phyloP scores from a whole-genome alignment of 2,113 vertebrate genomes.

The Dasyprocta punctata region DNA sequence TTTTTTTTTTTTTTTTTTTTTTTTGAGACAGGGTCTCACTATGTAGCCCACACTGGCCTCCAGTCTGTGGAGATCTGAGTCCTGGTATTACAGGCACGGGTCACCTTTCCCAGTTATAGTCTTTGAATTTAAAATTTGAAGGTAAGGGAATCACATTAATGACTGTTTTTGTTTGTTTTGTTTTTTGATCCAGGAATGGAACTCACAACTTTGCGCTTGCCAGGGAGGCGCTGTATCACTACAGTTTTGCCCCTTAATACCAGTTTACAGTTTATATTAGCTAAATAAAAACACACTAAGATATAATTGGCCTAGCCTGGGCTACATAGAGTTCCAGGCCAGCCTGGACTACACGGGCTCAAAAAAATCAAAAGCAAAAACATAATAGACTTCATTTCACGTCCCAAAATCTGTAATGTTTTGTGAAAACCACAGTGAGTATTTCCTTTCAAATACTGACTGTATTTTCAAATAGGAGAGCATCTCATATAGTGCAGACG shows the following conservation, averaged over 20 bases:
- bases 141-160: slow-evolving; percentile 4
- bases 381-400: background rate
- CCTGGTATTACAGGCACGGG: background rate
- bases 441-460: slow-evolving; percentile 36
- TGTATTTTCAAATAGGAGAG: slow-evolving; percentile 37
- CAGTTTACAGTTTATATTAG: slow-evolving; percentile 22
- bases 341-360: background rate
- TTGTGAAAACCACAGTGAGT: slow-evolving; percentile 44
- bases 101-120: background rate
- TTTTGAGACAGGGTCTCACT: background rate
- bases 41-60: background rate
- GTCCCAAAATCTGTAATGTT: slow-evolving; percentile 24
- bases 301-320: background rate
- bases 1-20: too few species aligned
- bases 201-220: too few species aligned
- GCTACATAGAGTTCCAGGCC: too few species aligned
- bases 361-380: background rate
- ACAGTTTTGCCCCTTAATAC: background rate
- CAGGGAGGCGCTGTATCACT: too few species aligned
- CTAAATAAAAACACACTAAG: slow-evolving; percentile 33
- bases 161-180: background rate
- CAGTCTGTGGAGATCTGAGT: background rate
- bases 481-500: slow-evolving; percentile 7
- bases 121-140: slow-evolving; percentile 60
- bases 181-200: too few species aligned